Evolutionary conservation across 2,888 invertebrate genomes (phyloP).

Genomic region (Drosophila macrospina): DNA sequence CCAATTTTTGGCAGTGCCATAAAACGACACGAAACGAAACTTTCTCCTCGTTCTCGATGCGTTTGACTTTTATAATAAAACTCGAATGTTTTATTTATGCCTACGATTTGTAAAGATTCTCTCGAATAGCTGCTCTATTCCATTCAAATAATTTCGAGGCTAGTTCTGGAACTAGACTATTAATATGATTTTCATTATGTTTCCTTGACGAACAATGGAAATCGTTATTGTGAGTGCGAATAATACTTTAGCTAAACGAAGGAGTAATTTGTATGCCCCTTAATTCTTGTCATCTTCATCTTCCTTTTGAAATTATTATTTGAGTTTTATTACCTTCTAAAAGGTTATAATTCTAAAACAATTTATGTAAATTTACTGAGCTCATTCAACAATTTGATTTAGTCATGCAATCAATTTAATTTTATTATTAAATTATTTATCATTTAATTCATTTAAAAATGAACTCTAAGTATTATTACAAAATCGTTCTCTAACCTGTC

Average conservation of each 20-base stretch:
- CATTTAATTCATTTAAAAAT: no score
- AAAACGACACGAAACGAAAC: constrained; percentile 57
- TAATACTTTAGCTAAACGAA: neutral
- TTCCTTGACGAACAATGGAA: neutral
- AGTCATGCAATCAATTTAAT: no score
- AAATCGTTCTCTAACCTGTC: neutral
- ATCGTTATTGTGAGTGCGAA: neutral
- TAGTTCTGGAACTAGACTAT: constrained; percentile 7
- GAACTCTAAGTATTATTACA: neutral
- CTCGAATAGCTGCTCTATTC: constrained; percentile 12
- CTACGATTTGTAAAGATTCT: constrained; percentile 58
- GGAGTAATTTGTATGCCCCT: neutral
- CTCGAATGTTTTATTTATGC: constrained; percentile 73
- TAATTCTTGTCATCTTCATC: no score
- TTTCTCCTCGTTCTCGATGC: constrained; percentile 35
- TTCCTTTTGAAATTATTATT: no score
- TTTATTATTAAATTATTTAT: no score
- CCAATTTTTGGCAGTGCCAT: constrained; percentile 75
- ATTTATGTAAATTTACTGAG: no score
- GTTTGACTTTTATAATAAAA: constrained; percentile 60
- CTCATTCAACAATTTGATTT: no score
- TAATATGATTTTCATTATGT: constrained; percentile 19
- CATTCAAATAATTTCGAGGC: constrained; percentile 1
- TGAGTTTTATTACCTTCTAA: no score
- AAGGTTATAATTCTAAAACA: no score